Evolutionary conservation across 2,888 invertebrate species (phyloP).

Genomic region (Clistopyga incitator): DNA sequence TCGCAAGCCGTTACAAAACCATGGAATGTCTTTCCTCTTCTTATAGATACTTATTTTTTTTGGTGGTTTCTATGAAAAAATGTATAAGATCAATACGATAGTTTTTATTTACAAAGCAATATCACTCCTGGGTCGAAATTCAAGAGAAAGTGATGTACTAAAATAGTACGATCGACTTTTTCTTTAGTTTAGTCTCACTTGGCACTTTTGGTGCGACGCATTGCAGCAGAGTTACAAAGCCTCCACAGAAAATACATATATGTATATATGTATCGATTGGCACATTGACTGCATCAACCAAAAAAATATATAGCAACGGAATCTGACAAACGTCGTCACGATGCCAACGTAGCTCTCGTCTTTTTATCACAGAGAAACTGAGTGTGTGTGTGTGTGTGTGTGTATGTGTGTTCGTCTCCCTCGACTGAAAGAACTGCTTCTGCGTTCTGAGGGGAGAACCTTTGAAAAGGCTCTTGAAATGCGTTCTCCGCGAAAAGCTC

Average conservation of each 20-base stretch:
- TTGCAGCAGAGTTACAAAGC: conserved; percentile 54
- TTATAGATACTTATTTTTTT: too few species aligned
- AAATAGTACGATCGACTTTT: not conserved
- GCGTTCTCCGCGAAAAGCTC: conserved; percentile 57
- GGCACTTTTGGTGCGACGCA: conserved; percentile 57
- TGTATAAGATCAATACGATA: not conserved
- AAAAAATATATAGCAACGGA: conserved; percentile 46
- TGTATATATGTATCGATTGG: conserved; percentile 61
- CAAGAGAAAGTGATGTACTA: too few species aligned
- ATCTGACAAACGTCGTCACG: conserved; percentile 63
- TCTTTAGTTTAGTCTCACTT: conserved; percentile 24
- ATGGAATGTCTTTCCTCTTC: too few species aligned
- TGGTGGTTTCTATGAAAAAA: too few species aligned
- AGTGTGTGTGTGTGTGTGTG: conserved; percentile 11
- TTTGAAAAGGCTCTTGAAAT: conserved; percentile 62
- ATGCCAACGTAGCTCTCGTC: conserved; percentile 54
- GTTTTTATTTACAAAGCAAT: not conserved
- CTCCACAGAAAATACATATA: conserved; percentile 30
- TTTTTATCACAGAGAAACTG: conserved; percentile 12
- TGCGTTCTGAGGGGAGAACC: conserved; percentile 38
- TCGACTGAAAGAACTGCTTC: conserved; percentile 50
- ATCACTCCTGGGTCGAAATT: not conserved
- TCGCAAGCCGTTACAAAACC: too few species aligned
- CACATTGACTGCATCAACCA: conserved; percentile 26
- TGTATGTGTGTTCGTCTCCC: conserved; percentile 28